phyloP scores from a whole-genome alignment of 2,113 vertebrate species.

The Hiodon tergisus region DNA sequence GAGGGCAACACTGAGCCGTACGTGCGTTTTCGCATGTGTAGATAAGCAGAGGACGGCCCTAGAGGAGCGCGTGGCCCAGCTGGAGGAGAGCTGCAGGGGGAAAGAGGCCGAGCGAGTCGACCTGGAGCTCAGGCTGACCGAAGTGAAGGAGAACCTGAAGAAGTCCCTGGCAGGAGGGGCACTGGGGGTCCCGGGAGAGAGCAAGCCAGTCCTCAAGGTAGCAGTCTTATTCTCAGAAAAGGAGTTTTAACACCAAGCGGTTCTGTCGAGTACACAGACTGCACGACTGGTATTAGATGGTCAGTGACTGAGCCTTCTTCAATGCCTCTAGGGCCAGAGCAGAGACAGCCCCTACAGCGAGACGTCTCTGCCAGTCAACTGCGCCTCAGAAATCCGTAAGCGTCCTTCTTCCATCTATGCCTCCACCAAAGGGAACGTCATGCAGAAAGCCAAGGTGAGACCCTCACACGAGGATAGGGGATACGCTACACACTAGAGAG shows the following conservation, averaged over 20 bases:
- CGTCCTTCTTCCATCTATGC: slow-evolving; percentile 78
- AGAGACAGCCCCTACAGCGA: slow-evolving; percentile 58
- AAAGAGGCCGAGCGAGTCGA: slow-evolving; percentile 81
- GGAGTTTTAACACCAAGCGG: too few species aligned
- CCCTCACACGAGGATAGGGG: background rate
- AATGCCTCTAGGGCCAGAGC: slow-evolving; percentile 43
- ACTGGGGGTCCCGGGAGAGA: slow-evolving; percentile 64
- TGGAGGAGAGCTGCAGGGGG: slow-evolving; percentile 78
- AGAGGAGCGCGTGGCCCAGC: slow-evolving; percentile 59
- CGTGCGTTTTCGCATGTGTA: slow-evolving; percentile 41
- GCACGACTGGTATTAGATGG: too few species aligned
- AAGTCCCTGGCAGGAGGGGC: slow-evolving; percentile 81
- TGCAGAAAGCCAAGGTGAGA: slow-evolving; percentile 89
- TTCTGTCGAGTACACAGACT: too few species aligned
- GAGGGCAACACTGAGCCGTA: background rate
- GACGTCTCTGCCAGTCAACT: slow-evolving; percentile 77
- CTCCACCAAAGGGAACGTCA: slow-evolving; percentile 77
- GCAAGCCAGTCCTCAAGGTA: slow-evolving; percentile 66
- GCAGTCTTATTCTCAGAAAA: too few species aligned
- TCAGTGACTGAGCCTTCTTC: background rate
- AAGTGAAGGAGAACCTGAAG: slow-evolving; percentile 86
- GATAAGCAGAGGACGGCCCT: slow-evolving; percentile 66
- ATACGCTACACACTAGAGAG: too few species aligned
- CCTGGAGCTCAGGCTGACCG: slow-evolving; percentile 78
- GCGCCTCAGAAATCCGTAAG: slow-evolving; percentile 78